phyloP scores from a whole-genome alignment of 2,888 invertebrate species.

The Microctonus hyperodae region DNA sequence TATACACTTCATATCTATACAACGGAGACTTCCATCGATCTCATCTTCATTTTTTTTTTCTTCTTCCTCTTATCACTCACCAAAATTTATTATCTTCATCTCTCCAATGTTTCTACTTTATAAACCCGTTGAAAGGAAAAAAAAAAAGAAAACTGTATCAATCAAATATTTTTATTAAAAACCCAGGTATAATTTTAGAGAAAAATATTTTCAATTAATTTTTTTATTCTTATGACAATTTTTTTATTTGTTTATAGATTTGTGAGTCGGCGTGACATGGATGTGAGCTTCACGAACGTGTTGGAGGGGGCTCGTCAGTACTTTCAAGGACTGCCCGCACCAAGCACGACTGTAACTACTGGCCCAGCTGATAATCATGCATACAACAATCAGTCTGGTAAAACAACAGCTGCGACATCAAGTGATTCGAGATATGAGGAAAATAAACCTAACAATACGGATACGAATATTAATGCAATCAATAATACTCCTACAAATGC shows the following conservation, averaged over 20 bases:
- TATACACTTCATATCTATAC: neutral
- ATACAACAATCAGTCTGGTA: slow-evolving; percentile 35
- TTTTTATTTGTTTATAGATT: slow-evolving; percentile 48
- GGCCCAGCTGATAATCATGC: slow-evolving; percentile 43
- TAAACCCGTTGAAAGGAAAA: neutral
- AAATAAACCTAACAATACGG: slow-evolving; percentile 30
- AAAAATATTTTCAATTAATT: neutral
- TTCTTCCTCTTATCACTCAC: slow-evolving; percentile 23
- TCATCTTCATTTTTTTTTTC: neutral
- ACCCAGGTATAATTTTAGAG: neutral
- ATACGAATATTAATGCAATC: neutral
- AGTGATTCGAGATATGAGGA: slow-evolving; percentile 31
- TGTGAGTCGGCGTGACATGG: slow-evolving; percentile 70
- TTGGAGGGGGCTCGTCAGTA: slow-evolving; percentile 85
- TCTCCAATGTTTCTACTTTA: neutral
- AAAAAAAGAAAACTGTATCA: neutral
- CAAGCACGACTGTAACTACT: slow-evolving; percentile 62
- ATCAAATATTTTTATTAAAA: neutral
- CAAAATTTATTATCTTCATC: slow-evolving; percentile 25
- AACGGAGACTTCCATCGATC: slow-evolving; percentile 12
- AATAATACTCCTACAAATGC: slow-evolving; percentile 36
- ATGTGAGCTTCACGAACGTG: slow-evolving; percentile 80
- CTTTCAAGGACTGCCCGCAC: slow-evolving; percentile 79
- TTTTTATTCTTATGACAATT: neutral
- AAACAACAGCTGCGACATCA: slow-evolving; percentile 22